Evolutionary conservation across 2,113 vertebrate species (phyloP), one percentile per base, ranked within the genome.

Genomic region (Origma solitaria): DNA sequence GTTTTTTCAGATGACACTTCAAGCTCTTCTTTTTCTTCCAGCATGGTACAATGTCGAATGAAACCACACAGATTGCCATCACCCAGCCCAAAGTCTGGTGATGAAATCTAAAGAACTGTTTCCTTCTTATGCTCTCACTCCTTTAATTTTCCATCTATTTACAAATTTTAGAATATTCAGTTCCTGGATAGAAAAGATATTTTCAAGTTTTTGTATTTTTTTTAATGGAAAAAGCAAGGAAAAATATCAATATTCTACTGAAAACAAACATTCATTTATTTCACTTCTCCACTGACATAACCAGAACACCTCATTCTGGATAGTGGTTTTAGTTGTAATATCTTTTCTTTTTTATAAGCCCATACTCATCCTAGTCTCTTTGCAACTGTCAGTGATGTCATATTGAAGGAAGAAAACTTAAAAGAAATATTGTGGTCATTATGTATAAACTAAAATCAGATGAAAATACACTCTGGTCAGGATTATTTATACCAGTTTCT

Each of bases 251-350:
- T 53, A 75, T 61, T 60, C 10, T 57, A 11, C 12, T 20, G 5
- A 35, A 71, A 44, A 25, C 1, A 44, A 47, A 6, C 3, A 28
- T 37, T 31, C 64, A 10, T 85, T 88, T 82, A 6, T 38, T 15
- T 40, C 4, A 62, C 10, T 80, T 94, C 21, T 88, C 42, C 47
- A 78, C 9, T 75, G 31, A 75, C 28, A 20, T 45, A 53, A 42
- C 25, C 6, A 76, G n/a, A 69, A 53, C 15, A 69, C 4, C 5
- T 72, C 28, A 65, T 72, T 76, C 31, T 53, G 20, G 9, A 28
- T 49, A 73, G 42, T 1, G 0, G 0, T 61, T 73, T 75, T 53
- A n/a, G 21, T 49, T 1, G 2, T 27, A 42, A 61, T 61, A 60
- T 65, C 1, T 57, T 71, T 85, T 65, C 13, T 71, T 50, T 81